Base-by-base conservation (phyloP, 1,140 invertebrate genomes). In the Tetragnatha versicolor region DNA sequence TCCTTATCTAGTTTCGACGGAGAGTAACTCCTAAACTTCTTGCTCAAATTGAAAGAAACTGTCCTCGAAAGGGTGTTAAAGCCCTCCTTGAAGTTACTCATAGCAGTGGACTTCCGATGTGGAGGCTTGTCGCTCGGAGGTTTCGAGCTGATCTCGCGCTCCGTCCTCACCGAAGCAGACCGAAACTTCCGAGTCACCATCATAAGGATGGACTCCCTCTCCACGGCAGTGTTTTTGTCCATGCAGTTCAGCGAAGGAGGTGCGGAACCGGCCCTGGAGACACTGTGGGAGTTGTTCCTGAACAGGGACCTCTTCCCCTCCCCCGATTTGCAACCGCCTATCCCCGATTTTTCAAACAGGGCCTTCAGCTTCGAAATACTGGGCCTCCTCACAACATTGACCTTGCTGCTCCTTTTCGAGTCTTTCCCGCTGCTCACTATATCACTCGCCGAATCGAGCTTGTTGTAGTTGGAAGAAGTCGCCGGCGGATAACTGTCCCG, bases 351-450 rank as follows among this genome's bases (percentile, higher is more conserved):
- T 81, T 88, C 88, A 84, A 88, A 88, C n/a, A 88, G 80, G 20
- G 87, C 85, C 81, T 85, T 86, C 20, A 88, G 81, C 77, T 86
- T 87, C 0, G 85, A 83, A 76, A 88, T 88, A 72, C 87, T 87
- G 12, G 87, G 86, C 70, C 85, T 84, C 2, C 86, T 80, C 29
- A 85, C 72, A 39, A 84, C 79, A 80, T 83, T 82, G 69, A 81
- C 82, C 35, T 81, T 82, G 27, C 76, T 53, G 37, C 55, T 9
- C 25, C 33, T 69, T 69, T 77, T 77, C 3, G 35, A 10, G 6
- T 12, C 37, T 27, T n/a, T 35, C 25, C 39, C 66, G 1, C 7
- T 53, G n/a, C 2, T 27, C 3, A 35, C 20, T 25, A 53, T 37
- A 37, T 65, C 60, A 4, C 29, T 31, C 5, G 39, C 31, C 22